phyloP scores from a whole-genome alignment of 1,140 invertebrate genomes.

The Trachymyrmex cornetzi region DNA sequence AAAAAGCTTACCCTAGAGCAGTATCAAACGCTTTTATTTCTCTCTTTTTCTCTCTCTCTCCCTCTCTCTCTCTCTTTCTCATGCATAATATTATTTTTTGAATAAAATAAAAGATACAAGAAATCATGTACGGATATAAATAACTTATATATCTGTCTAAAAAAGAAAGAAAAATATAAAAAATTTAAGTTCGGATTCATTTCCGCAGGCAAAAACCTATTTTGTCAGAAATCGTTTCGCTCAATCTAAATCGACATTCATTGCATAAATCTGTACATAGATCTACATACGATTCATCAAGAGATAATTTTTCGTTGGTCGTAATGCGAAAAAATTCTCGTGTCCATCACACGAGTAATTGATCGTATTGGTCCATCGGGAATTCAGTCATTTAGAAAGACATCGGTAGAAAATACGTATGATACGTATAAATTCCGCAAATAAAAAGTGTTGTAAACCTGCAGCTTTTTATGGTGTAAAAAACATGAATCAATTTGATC shows the following conservation, averaged over 20 bases:
- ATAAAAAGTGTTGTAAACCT: constrained; percentile 6
- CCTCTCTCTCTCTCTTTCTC: background rate
- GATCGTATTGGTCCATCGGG: background rate
- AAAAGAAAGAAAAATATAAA: background rate
- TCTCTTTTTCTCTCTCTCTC: background rate
- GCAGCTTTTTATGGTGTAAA: background rate
- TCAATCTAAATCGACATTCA: background rate
- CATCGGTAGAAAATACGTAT: constrained; percentile 6
- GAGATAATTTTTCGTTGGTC: constrained; percentile 44
- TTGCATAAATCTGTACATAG: constrained; percentile 3
- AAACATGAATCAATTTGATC: background rate
- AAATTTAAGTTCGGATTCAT: background rate
- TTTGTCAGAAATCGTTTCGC: background rate
- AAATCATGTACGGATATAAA: background rate
- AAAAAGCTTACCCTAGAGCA: no score
- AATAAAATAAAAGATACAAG: background rate
- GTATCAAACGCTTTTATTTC: no score
- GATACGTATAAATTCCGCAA: background rate
- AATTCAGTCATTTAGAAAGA: constrained; percentile 20
- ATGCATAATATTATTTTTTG: background rate
- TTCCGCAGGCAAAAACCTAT: background rate
- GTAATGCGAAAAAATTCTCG: constrained; percentile 6
- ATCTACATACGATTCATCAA: constrained; percentile 19
- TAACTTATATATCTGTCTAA: background rate
- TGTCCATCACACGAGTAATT: constrained; percentile 36